Evolutionary conservation across 1,140 invertebrate species (phyloP).

Genomic region (Eriocheir sinensis): DNA sequence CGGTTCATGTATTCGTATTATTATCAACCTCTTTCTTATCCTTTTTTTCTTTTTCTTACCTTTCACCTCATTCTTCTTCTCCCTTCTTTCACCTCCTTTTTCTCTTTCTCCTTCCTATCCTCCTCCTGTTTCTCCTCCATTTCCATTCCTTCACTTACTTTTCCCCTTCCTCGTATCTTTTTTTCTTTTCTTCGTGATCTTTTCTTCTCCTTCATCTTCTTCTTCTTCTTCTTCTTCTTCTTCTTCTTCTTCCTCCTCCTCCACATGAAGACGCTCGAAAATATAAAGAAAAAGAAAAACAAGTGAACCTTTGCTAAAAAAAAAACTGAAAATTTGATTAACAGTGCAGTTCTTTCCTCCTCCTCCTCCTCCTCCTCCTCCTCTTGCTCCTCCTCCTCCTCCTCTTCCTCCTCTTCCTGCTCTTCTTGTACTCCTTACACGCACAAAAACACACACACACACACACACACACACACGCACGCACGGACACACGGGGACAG

Average conservation of each 20-base stretch:
- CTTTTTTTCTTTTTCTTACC: neutral
- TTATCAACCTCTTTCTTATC: no score
- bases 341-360: neutral
- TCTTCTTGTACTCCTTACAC: neutral
- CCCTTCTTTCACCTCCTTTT: neutral
- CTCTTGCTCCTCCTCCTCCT: neutral
- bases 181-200: neutral
- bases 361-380: neutral
- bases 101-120: neutral
- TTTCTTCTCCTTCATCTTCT: neutral
- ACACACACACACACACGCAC: constrained; percentile 41
- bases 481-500: constrained; percentile 28
- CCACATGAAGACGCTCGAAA: neutral
- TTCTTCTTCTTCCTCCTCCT: constrained; percentile 20
- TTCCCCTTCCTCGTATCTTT: neutral
- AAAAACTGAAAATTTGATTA: no score
- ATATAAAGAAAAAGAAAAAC: no score
- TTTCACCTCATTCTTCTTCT: neutral
- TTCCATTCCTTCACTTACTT: neutral
- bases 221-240: neutral
- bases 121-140: no score
- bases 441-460: constrained; percentile 31
- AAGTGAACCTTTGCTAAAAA: no score
- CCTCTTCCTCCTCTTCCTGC: neutral
- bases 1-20: no score